phyloP scores from a whole-genome alignment of 2,797 vertebrate genomes.

The Crax fasciolata region DNA sequence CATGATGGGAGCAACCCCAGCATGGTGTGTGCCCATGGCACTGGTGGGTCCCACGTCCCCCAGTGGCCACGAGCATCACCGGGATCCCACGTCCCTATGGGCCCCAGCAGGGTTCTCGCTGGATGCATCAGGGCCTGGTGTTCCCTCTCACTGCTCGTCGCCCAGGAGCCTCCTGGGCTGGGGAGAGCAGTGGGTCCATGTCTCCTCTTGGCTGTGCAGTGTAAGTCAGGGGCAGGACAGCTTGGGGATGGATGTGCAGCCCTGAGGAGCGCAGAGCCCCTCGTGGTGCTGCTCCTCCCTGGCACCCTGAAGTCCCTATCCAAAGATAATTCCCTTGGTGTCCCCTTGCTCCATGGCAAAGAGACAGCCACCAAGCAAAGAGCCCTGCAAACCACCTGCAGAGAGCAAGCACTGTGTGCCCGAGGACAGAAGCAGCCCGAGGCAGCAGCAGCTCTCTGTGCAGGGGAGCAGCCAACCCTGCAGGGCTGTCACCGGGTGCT shows the following conservation, averaged over 20 bases:
- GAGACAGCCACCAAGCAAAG: neutral
- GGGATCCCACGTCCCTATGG: neutral
- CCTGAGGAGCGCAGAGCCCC: neutral
- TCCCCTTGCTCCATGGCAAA: neutral
- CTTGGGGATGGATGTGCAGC: rapidly evolving
- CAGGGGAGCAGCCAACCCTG: neutral
- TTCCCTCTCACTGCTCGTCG: neutral
- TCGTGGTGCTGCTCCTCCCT: neutral
- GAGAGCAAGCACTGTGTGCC: neutral
- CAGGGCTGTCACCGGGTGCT: neutral
- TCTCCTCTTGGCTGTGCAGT: rapidly evolving
- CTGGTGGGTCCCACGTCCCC: rapidly evolving
- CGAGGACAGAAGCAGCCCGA: neutral
- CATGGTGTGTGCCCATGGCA: neutral
- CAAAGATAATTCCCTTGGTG: neutral
- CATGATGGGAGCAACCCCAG: rapidly evolving
- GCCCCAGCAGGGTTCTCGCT: neutral
- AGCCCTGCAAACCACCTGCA: neutral
- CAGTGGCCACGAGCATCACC: neutral
- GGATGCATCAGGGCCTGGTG: neutral
- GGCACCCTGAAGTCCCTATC: neutral
- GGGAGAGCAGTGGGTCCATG: neutral
- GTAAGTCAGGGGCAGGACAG: neutral
- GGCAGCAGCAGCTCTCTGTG: neutral
- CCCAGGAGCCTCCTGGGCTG: neutral